Evolutionary conservation across 2,113 vertebrate genomes (phyloP).

Genomic region (Cynopterus brachyotis): DNA sequence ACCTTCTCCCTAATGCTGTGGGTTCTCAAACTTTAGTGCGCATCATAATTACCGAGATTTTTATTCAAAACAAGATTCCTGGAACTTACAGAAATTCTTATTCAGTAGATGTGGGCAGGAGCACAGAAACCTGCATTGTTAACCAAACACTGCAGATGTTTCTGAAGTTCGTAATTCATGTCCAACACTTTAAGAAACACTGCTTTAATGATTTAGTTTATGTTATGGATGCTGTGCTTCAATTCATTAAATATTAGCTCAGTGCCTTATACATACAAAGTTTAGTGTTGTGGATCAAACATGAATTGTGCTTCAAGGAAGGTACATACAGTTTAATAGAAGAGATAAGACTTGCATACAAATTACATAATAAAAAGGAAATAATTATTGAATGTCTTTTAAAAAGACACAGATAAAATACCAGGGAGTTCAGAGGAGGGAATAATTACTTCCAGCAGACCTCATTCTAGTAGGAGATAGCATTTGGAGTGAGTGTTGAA

Average conservation of each 20-base stretch:
- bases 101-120: neutral
- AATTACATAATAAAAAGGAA: slow-evolving; percentile 36
- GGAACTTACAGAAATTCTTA: neutral
- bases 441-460: neutral
- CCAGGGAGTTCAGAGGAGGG: neutral
- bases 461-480: neutral
- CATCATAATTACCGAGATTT: neutral
- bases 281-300: slow-evolving; percentile 8
- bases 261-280: neutral
- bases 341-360: neutral
- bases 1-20: neutral
- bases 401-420: slow-evolving; percentile 27
- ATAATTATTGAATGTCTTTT: neutral
- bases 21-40: neutral
- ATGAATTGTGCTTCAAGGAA: slow-evolving; percentile 43
- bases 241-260: neutral
- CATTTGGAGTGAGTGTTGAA: neutral
- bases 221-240: neutral
- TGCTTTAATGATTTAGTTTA: neutral
- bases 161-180: neutral
- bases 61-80: slow-evolving; percentile 15
- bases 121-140: neutral
- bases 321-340: neutral
- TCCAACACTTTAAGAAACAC: neutral
- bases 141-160: slow-evolving; percentile 6